Evolutionary conservation across 1,140 invertebrate species (phyloP), one percentile per base, ranked within the genome.

Genomic region (Mya arenaria): DNA sequence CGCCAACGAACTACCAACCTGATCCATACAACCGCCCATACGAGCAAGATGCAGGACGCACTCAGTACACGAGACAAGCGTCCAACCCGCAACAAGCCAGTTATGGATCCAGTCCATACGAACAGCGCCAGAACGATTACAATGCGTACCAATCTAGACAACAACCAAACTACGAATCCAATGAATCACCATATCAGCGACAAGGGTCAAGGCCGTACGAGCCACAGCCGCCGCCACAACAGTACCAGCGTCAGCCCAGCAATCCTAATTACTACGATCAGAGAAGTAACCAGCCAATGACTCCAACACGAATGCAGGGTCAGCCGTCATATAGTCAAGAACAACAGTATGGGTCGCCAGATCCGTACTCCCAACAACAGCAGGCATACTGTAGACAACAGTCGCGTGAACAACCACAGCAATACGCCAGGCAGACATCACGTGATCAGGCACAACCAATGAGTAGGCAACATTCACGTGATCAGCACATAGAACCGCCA

Each of bases 1-100:
- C 69, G 8, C 79, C 68, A 4, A 36, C 34, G 13, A 82, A 82
- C 32, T 73, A 74, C 41, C 37, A 56, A 48, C 79, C 75, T 8
- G 36, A 63, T 30, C 58, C 73, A 41, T 74, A 82, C 68, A 37
- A 69, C 17, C 79, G 48, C 36, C 60, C 68, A n/a, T 82, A 82
- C 30, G 69, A 74, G 23, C 68, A 63, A 55, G 55, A 69, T 34
- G 0, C 15, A 17, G 41, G 19, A 15, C n/a, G 56, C 15, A 74
- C 79, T 3, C 62, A 58, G 23, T 87, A 85, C 55, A 80, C 82
- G 48, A 79, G 86, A 83, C 86, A 87, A 65, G 23, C 56, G 19
- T 87, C 86, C 13, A 36, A 82, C 28, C 69, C 65, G 44, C 32
- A 32, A 30, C n/a, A 36, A 15, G 25, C 37, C n/a, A 56, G 25